Evolutionary conservation across 2,888 invertebrate species (phyloP).

Genomic region (Trichogramma dendrolimi): DNA sequence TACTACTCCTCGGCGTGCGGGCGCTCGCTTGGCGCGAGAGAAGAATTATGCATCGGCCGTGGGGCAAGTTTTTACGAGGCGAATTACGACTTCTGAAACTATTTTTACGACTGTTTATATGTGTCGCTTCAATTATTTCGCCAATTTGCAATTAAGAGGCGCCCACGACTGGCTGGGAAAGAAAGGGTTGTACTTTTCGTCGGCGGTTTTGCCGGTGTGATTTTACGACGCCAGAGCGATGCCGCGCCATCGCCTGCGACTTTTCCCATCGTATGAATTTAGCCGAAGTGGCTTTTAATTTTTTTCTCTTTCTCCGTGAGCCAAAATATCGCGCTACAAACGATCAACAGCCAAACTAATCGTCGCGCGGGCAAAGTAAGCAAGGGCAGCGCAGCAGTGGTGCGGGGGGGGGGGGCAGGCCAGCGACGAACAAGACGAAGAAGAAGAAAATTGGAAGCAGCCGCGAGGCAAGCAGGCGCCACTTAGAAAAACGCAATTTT

Average conservation of each 20-base stretch:
- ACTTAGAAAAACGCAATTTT: constrained; percentile 50
- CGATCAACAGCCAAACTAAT: background rate
- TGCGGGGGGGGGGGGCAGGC: background rate
- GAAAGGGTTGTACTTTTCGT: constrained; percentile 24
- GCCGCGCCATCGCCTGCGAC: too few relatives aligned
- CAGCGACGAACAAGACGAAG: background rate
- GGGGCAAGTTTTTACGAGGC: constrained; percentile 28
- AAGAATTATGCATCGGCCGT: constrained; percentile 43
- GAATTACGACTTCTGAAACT: constrained; percentile 51
- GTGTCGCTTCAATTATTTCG: constrained; percentile 53
- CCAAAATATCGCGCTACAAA: too few relatives aligned
- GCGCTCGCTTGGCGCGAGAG: constrained; percentile 25
- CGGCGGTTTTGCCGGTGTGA: constrained; percentile 26
- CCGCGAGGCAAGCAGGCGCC: constrained; percentile 31
- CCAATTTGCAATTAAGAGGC: constrained; percentile 52
- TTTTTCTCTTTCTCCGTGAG: too few relatives aligned
- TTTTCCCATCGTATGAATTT: too few relatives aligned
- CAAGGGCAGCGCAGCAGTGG: background rate
- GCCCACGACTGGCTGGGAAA: too few relatives aligned
- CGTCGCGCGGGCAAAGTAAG: background rate
- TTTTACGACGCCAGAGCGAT: too few relatives aligned
- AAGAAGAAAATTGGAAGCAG: constrained; percentile 32
- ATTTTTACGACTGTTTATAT: constrained; percentile 46
- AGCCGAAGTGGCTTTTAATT: too few relatives aligned
- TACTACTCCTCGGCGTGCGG: constrained; percentile 26